Evolutionary conservation across 2,113 vertebrate species (phyloP).

Genomic region (Heterocephalus glaber): DNA sequence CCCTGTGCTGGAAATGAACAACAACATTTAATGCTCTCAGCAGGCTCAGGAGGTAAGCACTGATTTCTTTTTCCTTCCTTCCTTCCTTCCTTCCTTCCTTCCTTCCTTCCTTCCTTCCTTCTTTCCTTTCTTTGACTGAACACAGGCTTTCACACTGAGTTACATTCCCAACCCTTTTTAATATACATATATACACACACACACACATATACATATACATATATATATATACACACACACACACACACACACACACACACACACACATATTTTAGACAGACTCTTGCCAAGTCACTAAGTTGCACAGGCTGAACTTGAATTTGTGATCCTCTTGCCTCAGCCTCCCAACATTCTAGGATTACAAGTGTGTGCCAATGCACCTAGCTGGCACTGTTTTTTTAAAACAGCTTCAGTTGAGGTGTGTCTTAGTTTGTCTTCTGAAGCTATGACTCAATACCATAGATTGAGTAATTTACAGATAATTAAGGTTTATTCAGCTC

Average conservation of each 20-base stretch:
- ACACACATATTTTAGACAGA: not conserved
- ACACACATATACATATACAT: too few species aligned
- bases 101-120: too few species aligned
- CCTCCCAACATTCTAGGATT: not conserved
- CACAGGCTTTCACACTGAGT: not conserved
- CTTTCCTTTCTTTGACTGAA: not conserved
- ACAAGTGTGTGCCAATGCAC: not conserved
- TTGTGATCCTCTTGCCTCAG: not conserved
- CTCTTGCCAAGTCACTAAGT: not conserved
- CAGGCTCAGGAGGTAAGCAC: too few species aligned
- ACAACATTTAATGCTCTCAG: not conserved
- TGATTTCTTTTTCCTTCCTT: not conserved
- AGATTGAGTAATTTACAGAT: not conserved
- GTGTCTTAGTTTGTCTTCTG: not conserved
- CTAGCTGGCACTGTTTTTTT: not conserved
- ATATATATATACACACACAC: too few species aligned
- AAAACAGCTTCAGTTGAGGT: not conserved
- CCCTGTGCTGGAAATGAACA: not conserved
- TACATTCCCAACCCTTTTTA: not conserved
- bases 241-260: too few species aligned
- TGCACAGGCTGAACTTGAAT: not conserved
- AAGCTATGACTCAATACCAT: not conserved
- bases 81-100: not conserved
- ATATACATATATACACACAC: too few species aligned
- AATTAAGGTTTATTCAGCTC: not conserved